Base-by-base conservation (phyloP, 2,888 invertebrate genomes). In the Dicyrtoma fusca region DNA sequence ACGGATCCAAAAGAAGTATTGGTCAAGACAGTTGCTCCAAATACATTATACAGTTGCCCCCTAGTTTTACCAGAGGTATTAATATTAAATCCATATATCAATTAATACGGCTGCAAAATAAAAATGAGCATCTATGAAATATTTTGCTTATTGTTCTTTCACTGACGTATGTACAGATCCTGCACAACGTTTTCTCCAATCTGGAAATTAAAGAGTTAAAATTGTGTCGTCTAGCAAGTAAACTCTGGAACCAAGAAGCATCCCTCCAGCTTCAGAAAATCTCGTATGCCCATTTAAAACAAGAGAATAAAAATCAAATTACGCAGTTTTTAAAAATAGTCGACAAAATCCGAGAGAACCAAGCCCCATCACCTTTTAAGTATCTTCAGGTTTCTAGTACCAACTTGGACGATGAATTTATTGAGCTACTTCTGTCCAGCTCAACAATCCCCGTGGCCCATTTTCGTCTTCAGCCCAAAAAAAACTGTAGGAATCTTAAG, bases 151-250 rank as follows among this genome's bases (percentile, higher is more conserved):
- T n/a, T n/a, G n/a, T n/a, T n/a, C n/a, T n/a, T n/a, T n/a, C n/a
- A n/a, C n/a, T n/a, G n/a, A n/a, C n/a, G n/a, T n/a, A n/a, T n/a
- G n/a, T n/a, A 49, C 19, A 55, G 62, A 62, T 62, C n/a, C 42
- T 62, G 2, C 44, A 26, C 4, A 62, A 10, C n/a, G 26, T 62
- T n/a, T 62, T 62, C 42, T 25, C 62, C 4, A 13, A 26, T 26
- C 11, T 34, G n/a, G 42, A 34, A 34, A 26, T 62, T 34, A 26
- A 62, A 17, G 62, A 62, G 3, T 42, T 62, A 34, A 62, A 62
- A 14, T 3, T 10, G 3, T 62, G 26, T 34, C 26, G 62, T 3
- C 26, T 17, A 34, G 17, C 23, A 34, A 42, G 23, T 19, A 62
- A 34, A 42, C 14, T 17, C 1, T 62, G 62, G 62, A 26, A 62